Conservation (phyloP, 1,140 invertebrate genomes). For the Potamilus streckersoni region DNA sequence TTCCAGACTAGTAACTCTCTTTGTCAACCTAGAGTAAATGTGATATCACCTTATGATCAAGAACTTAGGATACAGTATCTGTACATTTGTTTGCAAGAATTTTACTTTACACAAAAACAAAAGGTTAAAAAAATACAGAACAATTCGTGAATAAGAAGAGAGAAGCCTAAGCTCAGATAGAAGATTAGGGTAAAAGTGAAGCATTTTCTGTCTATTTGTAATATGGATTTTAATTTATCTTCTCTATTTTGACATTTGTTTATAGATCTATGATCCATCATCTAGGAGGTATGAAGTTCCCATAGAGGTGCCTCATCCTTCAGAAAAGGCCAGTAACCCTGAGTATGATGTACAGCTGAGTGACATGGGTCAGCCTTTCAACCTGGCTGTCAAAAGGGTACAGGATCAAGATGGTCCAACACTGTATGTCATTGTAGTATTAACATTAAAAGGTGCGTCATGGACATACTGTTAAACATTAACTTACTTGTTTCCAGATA, state of each 20-base stretch:
- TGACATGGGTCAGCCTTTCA: slow-evolving; percentile 33
- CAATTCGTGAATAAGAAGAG: background rate
- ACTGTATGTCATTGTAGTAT: no score
- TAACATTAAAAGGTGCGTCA: no score
- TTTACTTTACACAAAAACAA: no score
- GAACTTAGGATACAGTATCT: no score
- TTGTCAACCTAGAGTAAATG: no score
- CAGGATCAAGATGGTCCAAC: background rate
- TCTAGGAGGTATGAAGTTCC: slow-evolving; percentile 43
- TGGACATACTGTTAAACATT: no score
- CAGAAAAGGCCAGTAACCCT: slow-evolving; percentile 10
- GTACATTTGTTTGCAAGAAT: background rate
- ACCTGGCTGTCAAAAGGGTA: slow-evolving; percentile 24
- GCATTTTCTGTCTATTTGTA: background rate
- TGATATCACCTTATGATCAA: no score
- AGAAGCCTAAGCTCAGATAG: background rate
- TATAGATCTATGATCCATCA: slow-evolving; percentile 40
- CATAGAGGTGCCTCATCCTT: slow-evolving; percentile 20
- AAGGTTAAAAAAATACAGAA: no score
- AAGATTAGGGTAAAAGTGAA: background rate
- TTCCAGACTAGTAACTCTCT: no score
- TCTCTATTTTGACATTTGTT: background rate
- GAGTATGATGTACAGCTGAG: slow-evolving; percentile 31
- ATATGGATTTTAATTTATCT: background rate
- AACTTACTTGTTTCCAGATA: no score